Evolutionary conservation across 2,888 invertebrate species (phyloP), one percentile per base, ranked within the genome.

Genomic region (Cephalotes varians): DNA sequence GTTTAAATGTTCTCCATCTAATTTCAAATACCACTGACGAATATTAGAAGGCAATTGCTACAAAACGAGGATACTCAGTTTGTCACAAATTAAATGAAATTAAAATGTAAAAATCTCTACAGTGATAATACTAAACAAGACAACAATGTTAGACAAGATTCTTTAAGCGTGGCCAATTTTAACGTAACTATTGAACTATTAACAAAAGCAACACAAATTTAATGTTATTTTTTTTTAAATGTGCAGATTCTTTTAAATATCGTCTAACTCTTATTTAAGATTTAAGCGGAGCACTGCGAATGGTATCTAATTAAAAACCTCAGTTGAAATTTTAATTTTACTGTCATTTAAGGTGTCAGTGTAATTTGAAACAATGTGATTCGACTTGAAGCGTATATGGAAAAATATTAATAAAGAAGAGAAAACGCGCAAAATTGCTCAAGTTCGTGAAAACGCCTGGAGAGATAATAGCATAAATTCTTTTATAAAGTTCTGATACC

Each of bases 301-400:
- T 12, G 31, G 34, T 71, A 47, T 34, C 9, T 34, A 9, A 6
- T n/a, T n/a, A 51, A 25, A 37, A 18, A 10, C 40, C 2, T 72
- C 40, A 56, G 25, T 56, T 58, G 40, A 7, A 72, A 72, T 72
- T 58, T 72, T 40, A 56, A 40, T 58, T 72, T 72, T 37, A 40
- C n/a, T 56, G 25, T 40, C 25, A 37, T 18, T 72, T 56, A 56
- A 72, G n/a, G n/a, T n/a, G n/a, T n/a, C n/a, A n/a, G 40, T 56
- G 28, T 25, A 72, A 72, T 18, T 37, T 71, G 25, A 56, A 10
- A 18, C 37, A 65, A 15, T 49, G 21, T 10, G 56, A 72, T 72
- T 15, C 10, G 18, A 25, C n/a, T 58, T 40, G 34, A 25, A 69
- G 21, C 21, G 21, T 28, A 2, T 34, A 69, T 34, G 51, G 51